Base-by-base conservation (phyloP, 92 coral and sea anemone genomes). In the Meandrina meandrites region DNA sequence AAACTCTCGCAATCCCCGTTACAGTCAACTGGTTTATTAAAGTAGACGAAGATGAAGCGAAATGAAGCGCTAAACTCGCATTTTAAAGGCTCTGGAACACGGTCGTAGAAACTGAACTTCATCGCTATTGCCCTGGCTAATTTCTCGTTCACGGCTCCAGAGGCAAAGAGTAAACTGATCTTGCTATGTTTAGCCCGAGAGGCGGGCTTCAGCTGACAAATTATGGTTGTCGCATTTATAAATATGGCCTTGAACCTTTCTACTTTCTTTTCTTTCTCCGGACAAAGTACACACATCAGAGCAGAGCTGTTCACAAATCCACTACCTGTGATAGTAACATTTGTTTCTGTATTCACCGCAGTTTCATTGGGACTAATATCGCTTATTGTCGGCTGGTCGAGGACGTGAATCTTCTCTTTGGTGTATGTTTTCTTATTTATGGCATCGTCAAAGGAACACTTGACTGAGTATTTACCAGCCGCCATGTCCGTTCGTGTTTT, bases 291-390 rank as follows among this genome's bases (percentile, higher is more conserved):
- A 75, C 98, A 95, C 72, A 48, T 80, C 66, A 89, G 45, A 21
- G 82, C 78, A 3, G 88, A 30, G 37, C 94, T 88, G 72, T 95
- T 83, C 11, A 90, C 89, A 83, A 96, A 96, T 15, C 97, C 97
- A 15, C 82, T 37, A 31, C 98, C 98, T 13, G 87, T 81, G 13
- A 96, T 19, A 10, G 88, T 86, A 6, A 90, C 93, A 35, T 76
- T 87, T 57, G 62, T 69, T 28, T 89, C 80, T 18, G 83, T 68
- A 35, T 88, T 53, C 24, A 76, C 30, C 40, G 11, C 8, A 21
- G 81, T 54, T 84, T 84, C 87, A 53, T 84, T 74, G 7, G 87
- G 87, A 53, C 30, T 73, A 15, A 57, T 70, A 1, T 35, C 21
- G 24, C 5, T 19, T 58, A 84, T 84, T 17, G 8, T 51, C 51